These are phyloP conservation scores for Caenorhabditis sp. DNA, from an alignment of 2,888 invertebrate genomes.

Conservation along the genomic window DNA sequence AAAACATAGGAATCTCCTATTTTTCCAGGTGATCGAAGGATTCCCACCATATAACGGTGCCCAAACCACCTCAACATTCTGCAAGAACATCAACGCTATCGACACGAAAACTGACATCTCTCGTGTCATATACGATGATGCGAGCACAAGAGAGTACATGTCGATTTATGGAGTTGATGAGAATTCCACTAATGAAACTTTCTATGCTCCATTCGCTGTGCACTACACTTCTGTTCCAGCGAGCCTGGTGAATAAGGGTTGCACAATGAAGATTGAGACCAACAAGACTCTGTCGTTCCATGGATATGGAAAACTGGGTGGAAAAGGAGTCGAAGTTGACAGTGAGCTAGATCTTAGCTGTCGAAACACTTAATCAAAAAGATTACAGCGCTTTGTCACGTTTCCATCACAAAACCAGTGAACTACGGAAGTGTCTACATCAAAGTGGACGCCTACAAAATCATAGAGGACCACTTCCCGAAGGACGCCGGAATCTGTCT, in stretches of 20 bases:
- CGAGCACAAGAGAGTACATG: constrained; percentile 37
- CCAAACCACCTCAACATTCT: constrained; percentile 66
- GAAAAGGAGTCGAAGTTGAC: constrained; percentile 17
- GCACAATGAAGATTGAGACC: constrained; percentile 25
- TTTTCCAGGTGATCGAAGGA: constrained; percentile 63
- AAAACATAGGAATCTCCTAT: neutral
- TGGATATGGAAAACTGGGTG: neutral
- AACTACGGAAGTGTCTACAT: constrained; percentile 46
- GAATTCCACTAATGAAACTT: neutral
- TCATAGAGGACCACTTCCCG: neutral
- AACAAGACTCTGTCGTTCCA: constrained; percentile 39
- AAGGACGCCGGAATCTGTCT: constrained; percentile 21
- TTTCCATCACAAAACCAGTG: constrained; percentile 33
- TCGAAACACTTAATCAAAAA: neutral
- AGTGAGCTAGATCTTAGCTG: neutral
- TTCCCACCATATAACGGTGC: constrained; percentile 15
- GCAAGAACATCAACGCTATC: constrained; percentile 70
- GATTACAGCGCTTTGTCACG: constrained; percentile 47
- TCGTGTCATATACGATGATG: constrained; percentile 61
- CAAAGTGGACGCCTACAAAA: constrained; percentile 30
- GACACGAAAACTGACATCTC: constrained; percentile 67
- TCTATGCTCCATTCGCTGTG: constrained; percentile 66
- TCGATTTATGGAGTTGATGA: neutral
- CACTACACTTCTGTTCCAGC: constrained; percentile 51
- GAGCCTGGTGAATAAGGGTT: constrained; percentile 21